Base-by-base conservation (phyloP, 2,888 invertebrate genomes). In the Microctonus brassicae region DNA sequence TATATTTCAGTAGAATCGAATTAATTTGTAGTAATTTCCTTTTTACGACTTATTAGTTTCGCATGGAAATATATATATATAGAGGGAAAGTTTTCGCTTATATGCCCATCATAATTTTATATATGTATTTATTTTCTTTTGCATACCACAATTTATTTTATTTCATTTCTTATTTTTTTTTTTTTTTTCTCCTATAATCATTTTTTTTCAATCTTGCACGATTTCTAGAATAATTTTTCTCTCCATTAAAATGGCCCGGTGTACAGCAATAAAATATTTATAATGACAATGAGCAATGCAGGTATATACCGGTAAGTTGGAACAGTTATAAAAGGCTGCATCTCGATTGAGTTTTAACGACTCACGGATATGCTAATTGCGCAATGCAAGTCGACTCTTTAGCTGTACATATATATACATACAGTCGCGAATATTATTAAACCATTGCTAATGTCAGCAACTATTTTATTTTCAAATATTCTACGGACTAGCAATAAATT, bases 281-380 rank as follows among this genome's bases (percentile, higher is more conserved):
- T 74, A 73, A 70, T 66, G 34, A 73, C 65, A 69, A 70, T 66
- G 70, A 68, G 65, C 69, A 62, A 66, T 13, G 33, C 57, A 26
- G 60, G 66, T 70, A 70, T n/a, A n/a, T 55, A 63, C 64, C 67
- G 36, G 36, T 47, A 42, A 73, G 70, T 71, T 57, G 36, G 64
- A 72, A 61, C 74, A 29, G 75, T 72, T 70, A 73, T 67, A 70
- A 69, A n/a, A 47, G 5, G 77, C 77, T 75, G 73, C 73, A 77
- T 78, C 69, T 77, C 76, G 77, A 81, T 81, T 78, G 77, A 80
- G 75, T 77, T 76, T 77, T 81, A 80, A 82, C 78, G 78, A 58
- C 70, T 66, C 65, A 76, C 69, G 74, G 74, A 75, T 81, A 80
- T 77, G 79, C 75, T 81, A 80, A 82, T 81, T 75, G 78, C 74